Evolutionary conservation across 2,797 vertebrate genomes (phyloP), one percentile per base, ranked within the genome.

Genomic region (Phataginus tetradactyla): DNA sequence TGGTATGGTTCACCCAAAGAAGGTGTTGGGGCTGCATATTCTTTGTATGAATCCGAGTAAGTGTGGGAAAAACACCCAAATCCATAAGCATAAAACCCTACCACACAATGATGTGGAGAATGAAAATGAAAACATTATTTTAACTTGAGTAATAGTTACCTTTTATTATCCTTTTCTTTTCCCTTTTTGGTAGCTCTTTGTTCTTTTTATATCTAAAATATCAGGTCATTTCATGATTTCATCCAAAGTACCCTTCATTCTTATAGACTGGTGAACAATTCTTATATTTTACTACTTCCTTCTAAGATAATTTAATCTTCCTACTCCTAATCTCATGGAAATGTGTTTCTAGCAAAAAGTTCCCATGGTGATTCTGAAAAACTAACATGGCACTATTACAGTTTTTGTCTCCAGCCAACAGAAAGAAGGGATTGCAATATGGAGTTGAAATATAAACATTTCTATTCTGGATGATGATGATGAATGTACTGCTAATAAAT

Each of bases 281-380:
- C 11, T 29, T 81, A 13, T 53, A 75, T 69, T 74, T 95, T 85
- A 63, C n/a, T 71, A 37, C 29, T 4, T 69, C 17, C 10, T 91
- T 80, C 83, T 83, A 71, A 90, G 66, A 49, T 2, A 90, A 90
- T 78, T 74, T 87, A 21, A 68, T 66, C n/a, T 78, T 92, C 20
- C 3, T 32, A 78, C 9, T 15, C 17, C 39, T 68, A 87, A n/a
- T 64, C 29, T 71, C 83, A 81, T 15, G 45, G 61, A 59, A 51
- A n/a, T 86, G 2, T 72, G 17, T 25, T 14, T 69, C 27, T 79
- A 90, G 27, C n/a, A 57, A 53, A 79, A 45, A 90, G 72, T 79
- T 95, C 59, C 42, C 4, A 1, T 61, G 21, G 32, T 32, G 11
- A 74, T 79, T 74, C 25, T 32, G 71, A 61, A 89, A 86, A 72